Base-by-base conservation (phyloP, 2,888 invertebrate genomes). In the Epsilonema sp. region DNA sequence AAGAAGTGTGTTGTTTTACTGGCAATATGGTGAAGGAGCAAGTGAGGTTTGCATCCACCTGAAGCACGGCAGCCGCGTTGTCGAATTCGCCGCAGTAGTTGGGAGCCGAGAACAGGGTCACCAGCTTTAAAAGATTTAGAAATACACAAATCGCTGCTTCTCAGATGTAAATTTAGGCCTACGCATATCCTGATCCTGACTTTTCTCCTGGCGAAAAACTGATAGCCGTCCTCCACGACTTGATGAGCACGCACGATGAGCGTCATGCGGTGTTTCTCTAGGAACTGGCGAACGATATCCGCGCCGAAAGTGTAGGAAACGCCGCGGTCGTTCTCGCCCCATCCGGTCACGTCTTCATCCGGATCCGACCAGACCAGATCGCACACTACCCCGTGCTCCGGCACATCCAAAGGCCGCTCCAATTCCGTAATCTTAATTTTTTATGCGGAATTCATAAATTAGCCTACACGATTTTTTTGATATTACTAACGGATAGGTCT, bases 191-290 rank as follows among this genome's bases (percentile, higher is more conserved):
- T 31, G 11, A 31, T 31, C 11, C 55, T 54, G 56, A 67, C 67
- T 58, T 65, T 64, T 58, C 68, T 53, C 51, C 69, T 67, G 44
- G 70, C 68, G 56, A 72, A 73, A 59, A 72, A 73, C 58, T 72
- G 69, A 58, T 73, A 73, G 11, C 72, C 73, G 59, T 71, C 72
- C 56, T 71, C 71, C 20, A 73, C 71, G 42, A 67, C 67, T 63
- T 65, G 56, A 13, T 49, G 49, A 5, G 49, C 49, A 3, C 49
- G 20, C 8, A 49, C 46, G 26, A 49, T 31, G 25, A 49, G 43
- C 24, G 43, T 37, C 21, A 47, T 25, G 16, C 16, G 8, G 26
- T 43, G n/a, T 16, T 24, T 26, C 19, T 21, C 20, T n/a, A 47
- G 43, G 20, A 47, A 47, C 1, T 5, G 19, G 20, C 47, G 37